Percentiles rank a stretch among this genome's conserved stretches.
These are phyloP conservation scores for Ifrita kowaldi DNA, from an alignment of 2,113 vertebrate genomes.

Conservation along the genomic window DNA sequence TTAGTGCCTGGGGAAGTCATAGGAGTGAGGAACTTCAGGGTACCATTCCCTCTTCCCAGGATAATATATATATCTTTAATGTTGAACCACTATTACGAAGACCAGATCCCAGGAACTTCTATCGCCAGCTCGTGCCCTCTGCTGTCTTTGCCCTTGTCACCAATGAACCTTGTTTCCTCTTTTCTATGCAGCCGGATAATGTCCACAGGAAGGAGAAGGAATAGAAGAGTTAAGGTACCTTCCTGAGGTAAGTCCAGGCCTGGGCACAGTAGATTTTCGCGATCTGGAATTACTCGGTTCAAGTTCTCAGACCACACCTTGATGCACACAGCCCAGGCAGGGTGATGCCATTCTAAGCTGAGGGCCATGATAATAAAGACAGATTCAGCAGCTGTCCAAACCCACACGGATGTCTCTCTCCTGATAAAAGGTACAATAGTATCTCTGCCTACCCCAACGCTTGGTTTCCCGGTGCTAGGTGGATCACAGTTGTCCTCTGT, in stretches of 20 bases:
- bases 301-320: background rate
- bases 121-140: fast-evolving
- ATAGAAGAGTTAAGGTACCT: background rate
- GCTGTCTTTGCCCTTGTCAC: background rate
- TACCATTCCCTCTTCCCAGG: background rate
- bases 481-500: background rate
- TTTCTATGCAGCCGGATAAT: background rate
- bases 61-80: background rate
- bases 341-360: background rate
- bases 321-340: background rate
- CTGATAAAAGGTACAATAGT: background rate
- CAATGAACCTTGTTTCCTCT: background rate
- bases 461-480: background rate
- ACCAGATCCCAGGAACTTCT: background rate
- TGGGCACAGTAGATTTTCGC: background rate
- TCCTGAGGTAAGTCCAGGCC: background rate
- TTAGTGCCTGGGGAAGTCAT: background rate
- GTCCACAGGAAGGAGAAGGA: background rate
- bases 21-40: background rate
- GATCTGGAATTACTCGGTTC: background rate
- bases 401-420: fast-evolving
- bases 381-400: background rate
- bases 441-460: background rate
- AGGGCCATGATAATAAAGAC: background rate
- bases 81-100: background rate